Percentiles rank a stretch among this genome's conserved stretches.
Evolutionary conservation across 2,888 invertebrate species (phyloP).

Genomic region (Patella depressa): DNA sequence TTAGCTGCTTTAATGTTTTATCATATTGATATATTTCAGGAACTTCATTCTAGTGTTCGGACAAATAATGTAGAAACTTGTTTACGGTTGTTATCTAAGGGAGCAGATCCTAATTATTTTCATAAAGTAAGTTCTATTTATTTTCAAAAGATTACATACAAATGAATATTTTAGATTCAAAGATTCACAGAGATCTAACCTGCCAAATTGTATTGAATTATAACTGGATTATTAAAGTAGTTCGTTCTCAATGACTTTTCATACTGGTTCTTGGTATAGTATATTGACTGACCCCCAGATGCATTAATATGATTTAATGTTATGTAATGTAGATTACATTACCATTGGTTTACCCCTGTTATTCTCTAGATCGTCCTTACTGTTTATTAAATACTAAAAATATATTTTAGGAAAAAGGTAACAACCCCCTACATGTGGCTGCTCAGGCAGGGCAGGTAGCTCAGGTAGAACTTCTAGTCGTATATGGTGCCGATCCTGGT

Average conservation of each 20-base stretch:
- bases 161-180: not conserved
- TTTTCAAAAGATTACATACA: not conserved
- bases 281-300: too few species aligned
- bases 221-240: not conserved
- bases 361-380: not conserved
- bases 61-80: conserved; percentile 95
- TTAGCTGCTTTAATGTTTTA: too few species aligned
- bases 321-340: too few species aligned
- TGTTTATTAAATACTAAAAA: not conserved
- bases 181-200: not conserved
- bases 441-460: conserved; percentile 91
- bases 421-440: conserved; percentile 92
- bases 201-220: not conserved
- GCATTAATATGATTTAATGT: too few species aligned
- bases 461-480: conserved; percentile 91
- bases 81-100: conserved; percentile 90
- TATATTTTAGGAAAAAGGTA: conserved; percentile 85
- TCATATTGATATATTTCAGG: conserved; percentile 69
- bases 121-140: conserved; percentile 77
- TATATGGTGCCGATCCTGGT: conserved; percentile 94
- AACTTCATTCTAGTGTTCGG: conserved; percentile 95
- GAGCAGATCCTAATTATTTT: conserved; percentile 95
- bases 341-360: not conserved
- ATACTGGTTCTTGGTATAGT: too few species aligned
- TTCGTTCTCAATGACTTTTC: not conserved